Conservation (phyloP, 1,140 invertebrate species). For the Marisa cornuarietis region DNA sequence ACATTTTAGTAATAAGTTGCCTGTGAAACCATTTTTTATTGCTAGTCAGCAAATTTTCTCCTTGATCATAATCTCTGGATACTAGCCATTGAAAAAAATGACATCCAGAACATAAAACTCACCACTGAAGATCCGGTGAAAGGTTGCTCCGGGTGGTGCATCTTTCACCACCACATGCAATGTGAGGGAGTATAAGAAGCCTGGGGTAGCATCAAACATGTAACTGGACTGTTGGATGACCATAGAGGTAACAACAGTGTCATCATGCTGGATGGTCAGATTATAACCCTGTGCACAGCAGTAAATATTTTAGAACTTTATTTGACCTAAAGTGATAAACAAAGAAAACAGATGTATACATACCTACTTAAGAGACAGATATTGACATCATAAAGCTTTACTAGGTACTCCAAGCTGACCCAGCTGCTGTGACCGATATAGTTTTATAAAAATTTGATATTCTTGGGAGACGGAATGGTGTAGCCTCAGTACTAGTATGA, state of each 20-base stretch:
- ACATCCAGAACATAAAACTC: neutral
- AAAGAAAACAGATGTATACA: neutral
- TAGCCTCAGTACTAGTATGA: no score
- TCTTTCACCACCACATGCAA: neutral
- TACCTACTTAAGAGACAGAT: neutral
- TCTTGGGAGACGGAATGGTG: neutral
- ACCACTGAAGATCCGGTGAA: neutral
- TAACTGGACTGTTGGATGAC: neutral
- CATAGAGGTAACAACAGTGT: neutral
- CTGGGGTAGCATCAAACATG: neutral
- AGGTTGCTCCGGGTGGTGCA: neutral
- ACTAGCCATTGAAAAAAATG: no score
- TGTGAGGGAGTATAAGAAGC: neutral
- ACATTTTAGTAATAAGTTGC: no score
- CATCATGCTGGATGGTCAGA: neutral
- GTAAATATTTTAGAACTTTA: no score
- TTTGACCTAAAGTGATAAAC: no score
- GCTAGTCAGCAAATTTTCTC: no score
- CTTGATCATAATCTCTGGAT: no score
- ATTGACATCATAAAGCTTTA: neutral
- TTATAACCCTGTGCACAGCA: constrained; percentile 8
- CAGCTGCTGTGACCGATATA: no score
- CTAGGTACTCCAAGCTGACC: no score
- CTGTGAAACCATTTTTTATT: no score
- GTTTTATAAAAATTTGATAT: neutral